Percentiles rank a stretch among this genome's conserved stretches.
These are phyloP conservation scores for Drosophila kohkoa DNA, from an alignment of 1,140 invertebrate genomes.

Conservation along the genomic window DNA sequence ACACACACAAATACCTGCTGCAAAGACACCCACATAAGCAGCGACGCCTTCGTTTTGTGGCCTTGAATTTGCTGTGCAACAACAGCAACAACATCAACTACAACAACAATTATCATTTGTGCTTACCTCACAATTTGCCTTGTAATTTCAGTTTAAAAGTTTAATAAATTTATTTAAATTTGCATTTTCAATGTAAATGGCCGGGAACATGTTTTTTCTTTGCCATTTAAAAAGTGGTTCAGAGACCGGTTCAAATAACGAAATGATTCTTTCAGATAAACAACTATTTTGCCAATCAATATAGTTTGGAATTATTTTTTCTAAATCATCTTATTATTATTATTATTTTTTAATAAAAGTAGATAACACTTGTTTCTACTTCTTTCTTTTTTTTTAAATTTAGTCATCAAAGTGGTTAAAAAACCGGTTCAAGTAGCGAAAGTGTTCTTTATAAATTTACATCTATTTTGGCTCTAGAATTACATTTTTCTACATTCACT, in stretches of 20 bases:
- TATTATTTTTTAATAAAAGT: too few species aligned
- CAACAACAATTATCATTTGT: slow-evolving; percentile 21
- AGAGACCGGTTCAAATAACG: background rate
- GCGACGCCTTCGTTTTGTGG: slow-evolving; percentile 33
- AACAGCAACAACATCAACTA: slow-evolving; percentile 2
- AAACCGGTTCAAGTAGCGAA: background rate
- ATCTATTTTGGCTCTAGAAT: too few species aligned
- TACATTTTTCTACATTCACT: too few species aligned
- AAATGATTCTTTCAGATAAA: too few species aligned
- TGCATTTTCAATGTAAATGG: background rate
- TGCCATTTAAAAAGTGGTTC: background rate
- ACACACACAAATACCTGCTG: slow-evolving; percentile 19
- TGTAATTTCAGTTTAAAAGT: slow-evolving; percentile 12
- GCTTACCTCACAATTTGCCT: slow-evolving; percentile 19
- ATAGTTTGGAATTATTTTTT: too few species aligned
- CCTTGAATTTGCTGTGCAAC: slow-evolving; percentile 38
- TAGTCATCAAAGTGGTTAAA: background rate
- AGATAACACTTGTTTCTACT: too few species aligned
- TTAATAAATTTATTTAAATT: slow-evolving; percentile 5
- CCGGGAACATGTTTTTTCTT: background rate
- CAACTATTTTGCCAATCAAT: too few species aligned
- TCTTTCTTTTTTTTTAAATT: too few species aligned
- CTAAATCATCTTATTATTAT: too few species aligned
- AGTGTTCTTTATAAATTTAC: too few species aligned
- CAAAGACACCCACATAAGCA: slow-evolving; percentile 29